phyloP scores from a whole-genome alignment of 2,113 vertebrate species.

The Bostrychus sinensis region DNA sequence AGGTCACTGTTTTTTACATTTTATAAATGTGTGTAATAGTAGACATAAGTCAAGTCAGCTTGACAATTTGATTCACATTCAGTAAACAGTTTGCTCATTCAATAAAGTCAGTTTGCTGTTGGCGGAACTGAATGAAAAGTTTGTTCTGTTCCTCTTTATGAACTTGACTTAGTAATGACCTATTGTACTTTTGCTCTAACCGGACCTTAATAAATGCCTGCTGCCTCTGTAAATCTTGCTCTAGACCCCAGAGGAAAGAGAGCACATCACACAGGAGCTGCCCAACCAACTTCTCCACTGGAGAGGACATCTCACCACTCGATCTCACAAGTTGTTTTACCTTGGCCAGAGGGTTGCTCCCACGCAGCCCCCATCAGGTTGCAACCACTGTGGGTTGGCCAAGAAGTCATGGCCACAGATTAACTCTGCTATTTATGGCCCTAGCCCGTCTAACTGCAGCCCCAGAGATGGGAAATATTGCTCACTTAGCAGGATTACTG shows the following conservation, averaged over 20 bases:
- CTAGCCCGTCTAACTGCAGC: constrained; percentile 75
- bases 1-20: constrained; percentile 25
- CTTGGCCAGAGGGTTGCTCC: constrained; percentile 64
- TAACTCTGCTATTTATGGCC: constrained; percentile 82
- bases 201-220: constrained; percentile 39
- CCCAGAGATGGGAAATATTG: constrained; percentile 84
- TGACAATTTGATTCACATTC: constrained; percentile 20
- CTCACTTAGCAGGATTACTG: constrained; percentile 86
- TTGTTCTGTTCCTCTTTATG: constrained; percentile 29
- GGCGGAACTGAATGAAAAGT: background rate
- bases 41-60: background rate
- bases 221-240: constrained; percentile 32
- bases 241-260: constrained; percentile 12
- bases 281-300: constrained; percentile 17
- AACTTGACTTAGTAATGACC: constrained; percentile 37
- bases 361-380: constrained; percentile 54
- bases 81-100: constrained; percentile 24
- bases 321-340: constrained; percentile 65
- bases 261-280: constrained; percentile 20
- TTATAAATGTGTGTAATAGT: constrained; percentile 22
- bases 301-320: constrained; percentile 54
- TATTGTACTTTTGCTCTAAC: constrained; percentile 20
- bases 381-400: constrained; percentile 58
- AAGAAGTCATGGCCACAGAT: constrained; percentile 80
- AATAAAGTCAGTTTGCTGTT: background rate